Percentiles rank a stretch among this genome's conserved stretches.
These are phyloP conservation scores for Acanthosepion esculentum DNA, from an alignment of 2,888 invertebrate genomes.

Conservation along the genomic window DNA sequence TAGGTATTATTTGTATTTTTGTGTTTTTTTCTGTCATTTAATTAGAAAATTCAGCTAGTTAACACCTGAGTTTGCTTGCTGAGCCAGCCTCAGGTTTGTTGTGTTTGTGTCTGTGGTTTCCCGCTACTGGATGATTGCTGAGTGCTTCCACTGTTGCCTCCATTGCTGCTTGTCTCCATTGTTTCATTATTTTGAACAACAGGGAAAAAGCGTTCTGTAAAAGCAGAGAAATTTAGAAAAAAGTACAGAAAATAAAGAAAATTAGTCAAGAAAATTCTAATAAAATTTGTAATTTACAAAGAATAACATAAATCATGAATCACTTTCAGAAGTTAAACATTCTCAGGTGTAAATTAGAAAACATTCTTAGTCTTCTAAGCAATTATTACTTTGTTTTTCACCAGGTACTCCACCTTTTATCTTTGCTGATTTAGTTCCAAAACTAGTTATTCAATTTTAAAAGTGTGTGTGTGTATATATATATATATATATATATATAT, in stretches of 20 bases:
- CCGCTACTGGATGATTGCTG: slow-evolving; percentile 53
- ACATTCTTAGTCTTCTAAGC: too few species aligned
- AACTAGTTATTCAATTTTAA: too few species aligned
- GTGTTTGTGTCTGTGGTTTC: slow-evolving; percentile 58
- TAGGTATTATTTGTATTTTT: background rate
- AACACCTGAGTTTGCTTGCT: background rate
- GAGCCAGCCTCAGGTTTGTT: slow-evolving; percentile 45
- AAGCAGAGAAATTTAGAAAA: slow-evolving; percentile 16
- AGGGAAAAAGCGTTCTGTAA: slow-evolving; percentile 65
- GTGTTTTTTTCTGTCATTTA: background rate
- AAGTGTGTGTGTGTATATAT: too few species aligned
- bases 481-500: too few species aligned
- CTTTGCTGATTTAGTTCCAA: too few species aligned
- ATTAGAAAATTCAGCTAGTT: slow-evolving; percentile 19
- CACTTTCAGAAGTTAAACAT: too few species aligned
- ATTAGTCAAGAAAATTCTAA: background rate
- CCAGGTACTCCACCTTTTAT: too few species aligned
- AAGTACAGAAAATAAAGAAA: background rate
- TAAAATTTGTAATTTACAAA: background rate
- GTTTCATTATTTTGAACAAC: slow-evolving; percentile 62
- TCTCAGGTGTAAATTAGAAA: too few species aligned
- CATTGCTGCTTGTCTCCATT: slow-evolving; percentile 58
- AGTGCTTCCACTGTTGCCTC: slow-evolving; percentile 53
- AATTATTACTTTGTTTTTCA: too few species aligned
- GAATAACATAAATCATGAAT: too few species aligned